These are phyloP conservation scores for Lasioglossum zephyrum DNA, from an alignment of 2,888 invertebrate species.

Conservation along the genomic window DNA sequence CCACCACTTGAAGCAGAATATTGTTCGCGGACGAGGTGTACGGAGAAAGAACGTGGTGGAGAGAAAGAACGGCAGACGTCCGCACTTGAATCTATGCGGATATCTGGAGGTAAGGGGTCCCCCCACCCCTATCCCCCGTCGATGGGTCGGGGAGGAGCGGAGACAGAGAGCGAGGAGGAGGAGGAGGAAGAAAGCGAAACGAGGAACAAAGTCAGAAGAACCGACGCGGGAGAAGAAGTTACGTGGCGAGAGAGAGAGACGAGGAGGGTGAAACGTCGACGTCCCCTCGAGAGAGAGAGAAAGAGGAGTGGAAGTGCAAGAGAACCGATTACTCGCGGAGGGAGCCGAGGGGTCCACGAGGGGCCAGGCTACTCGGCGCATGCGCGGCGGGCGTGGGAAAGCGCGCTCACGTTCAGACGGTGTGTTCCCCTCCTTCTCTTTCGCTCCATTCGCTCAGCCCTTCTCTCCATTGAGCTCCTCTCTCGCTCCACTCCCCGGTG, in stretches of 20 bases:
- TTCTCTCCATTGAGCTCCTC: slow-evolving; percentile 21
- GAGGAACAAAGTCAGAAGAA: slow-evolving; percentile 34
- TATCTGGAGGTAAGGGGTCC: slow-evolving; percentile 52
- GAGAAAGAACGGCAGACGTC: slow-evolving; percentile 68
- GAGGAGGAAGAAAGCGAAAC: slow-evolving; percentile 27
- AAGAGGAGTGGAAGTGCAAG: slow-evolving; percentile 61
- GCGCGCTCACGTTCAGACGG: slow-evolving; percentile 76
- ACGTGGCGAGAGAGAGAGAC: slow-evolving; percentile 39
- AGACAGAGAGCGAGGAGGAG: slow-evolving; percentile 31
- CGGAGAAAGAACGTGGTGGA: slow-evolving; percentile 61
- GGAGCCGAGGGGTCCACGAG: slow-evolving; percentile 59
- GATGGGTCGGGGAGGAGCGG: slow-evolving; percentile 8
- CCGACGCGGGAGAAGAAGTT: slow-evolving; percentile 40
- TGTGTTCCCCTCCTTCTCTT: slow-evolving; percentile 31
- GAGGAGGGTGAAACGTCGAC: slow-evolving; percentile 37
- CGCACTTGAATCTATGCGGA: slow-evolving; percentile 72
- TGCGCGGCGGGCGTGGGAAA: slow-evolving; percentile 82
- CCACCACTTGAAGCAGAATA: slow-evolving; percentile 61
- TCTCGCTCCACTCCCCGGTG: slow-evolving; percentile 30
- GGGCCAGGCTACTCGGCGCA: slow-evolving; percentile 73
- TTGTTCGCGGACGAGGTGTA: slow-evolving; percentile 65
- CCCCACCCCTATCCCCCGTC: too few species aligned
- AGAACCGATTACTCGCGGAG: slow-evolving; percentile 66
- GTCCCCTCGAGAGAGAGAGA: slow-evolving; percentile 25
- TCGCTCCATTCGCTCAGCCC: slow-evolving; percentile 33